A percentile compares a stretch with the other conserved stretches of the same genome.
phyloP scores from a whole-genome alignment of 1,140 invertebrate species.

The Araneus ventricosus region DNA sequence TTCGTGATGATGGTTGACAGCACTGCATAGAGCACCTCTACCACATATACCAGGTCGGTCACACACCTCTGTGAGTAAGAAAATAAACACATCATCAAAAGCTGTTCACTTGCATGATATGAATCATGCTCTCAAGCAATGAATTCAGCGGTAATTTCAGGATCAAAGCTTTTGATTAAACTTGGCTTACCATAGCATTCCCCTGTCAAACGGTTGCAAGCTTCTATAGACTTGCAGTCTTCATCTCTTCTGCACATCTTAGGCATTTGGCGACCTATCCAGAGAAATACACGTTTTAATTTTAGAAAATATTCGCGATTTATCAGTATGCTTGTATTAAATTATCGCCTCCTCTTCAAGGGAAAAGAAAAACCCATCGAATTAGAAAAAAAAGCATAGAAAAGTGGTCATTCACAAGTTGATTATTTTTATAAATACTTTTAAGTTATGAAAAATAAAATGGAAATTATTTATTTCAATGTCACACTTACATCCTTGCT shows the following conservation, averaged over 20 bases:
- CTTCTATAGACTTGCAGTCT: conserved; percentile 91
- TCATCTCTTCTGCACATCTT: conserved; percentile 90
- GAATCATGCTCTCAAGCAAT: too few species aligned
- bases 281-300: background rate
- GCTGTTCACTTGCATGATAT: too few species aligned
- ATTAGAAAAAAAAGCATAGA: background rate
- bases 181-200: conserved; percentile 83
- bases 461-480: conserved; percentile 27
- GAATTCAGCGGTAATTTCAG: background rate
- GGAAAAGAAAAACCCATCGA: too few species aligned
- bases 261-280: conserved; percentile 68
- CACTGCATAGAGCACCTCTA: conserved; percentile 87
- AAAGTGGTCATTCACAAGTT: too few species aligned
- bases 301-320: too few species aligned
- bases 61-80: conserved; percentile 79
- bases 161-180: background rate
- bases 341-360: too few species aligned
- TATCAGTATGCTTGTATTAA: too few species aligned
- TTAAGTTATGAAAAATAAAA: conserved; percentile 42
- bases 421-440: too few species aligned
- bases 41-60: conserved; percentile 85
- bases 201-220: conserved; percentile 90
- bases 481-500: conserved; percentile 71
- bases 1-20: conserved; percentile 87
- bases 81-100: background rate